Percentiles rank a stretch among this genome's conserved stretches.
phyloP scores from a whole-genome alignment of 2,888 invertebrate species.

The Troglohyphantes excavatus region DNA sequence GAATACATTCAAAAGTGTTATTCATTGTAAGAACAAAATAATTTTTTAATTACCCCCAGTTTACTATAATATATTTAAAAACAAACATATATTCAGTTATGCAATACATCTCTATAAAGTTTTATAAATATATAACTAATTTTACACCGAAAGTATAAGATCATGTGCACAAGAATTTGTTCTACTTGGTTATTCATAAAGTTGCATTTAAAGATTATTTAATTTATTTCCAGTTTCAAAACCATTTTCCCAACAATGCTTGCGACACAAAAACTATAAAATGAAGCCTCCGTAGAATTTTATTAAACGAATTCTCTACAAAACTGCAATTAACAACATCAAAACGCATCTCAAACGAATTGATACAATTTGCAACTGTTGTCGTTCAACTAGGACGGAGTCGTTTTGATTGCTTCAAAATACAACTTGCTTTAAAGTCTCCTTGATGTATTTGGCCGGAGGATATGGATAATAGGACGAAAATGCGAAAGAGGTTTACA shows the following conservation, averaged over 20 bases:
- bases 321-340: conserved; percentile 25
- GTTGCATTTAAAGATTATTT: background rate
- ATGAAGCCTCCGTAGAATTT: background rate
- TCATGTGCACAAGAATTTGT: too few relatives aligned
- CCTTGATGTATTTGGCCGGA: conserved; percentile 34
- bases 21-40: too few relatives aligned
- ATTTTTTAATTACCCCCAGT: too few relatives aligned
- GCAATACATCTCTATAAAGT: too few relatives aligned
- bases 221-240: background rate
- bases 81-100: too few relatives aligned
- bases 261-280: background rate
- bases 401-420: conserved; percentile 39
- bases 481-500: conserved; percentile 2
- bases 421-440: conserved; percentile 27
- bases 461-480: conserved; percentile 45
- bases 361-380: conserved; percentile 38
- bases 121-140: too few relatives aligned
- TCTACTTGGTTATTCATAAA: too few relatives aligned
- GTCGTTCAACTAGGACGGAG: conserved; percentile 4
- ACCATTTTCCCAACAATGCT: background rate
- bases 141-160: too few relatives aligned
- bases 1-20: too few relatives aligned
- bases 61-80: too few relatives aligned
- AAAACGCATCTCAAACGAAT: background rate
- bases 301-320: background rate